Base-by-base conservation (phyloP, 2,797 vertebrate genomes). In the Coranthus polyacanthus region DNA sequence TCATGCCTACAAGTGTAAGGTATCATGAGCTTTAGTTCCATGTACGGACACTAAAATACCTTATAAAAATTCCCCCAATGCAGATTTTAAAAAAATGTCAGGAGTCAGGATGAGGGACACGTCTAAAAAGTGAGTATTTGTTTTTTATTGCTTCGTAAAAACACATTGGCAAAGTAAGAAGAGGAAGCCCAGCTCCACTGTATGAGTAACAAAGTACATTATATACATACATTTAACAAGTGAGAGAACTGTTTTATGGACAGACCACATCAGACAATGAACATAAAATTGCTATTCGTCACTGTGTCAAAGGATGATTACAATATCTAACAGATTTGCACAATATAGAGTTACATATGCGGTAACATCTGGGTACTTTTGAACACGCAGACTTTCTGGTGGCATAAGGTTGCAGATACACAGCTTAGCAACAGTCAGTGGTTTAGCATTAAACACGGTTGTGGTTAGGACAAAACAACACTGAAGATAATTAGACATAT, bases 251-350 rank as follows among this genome's bases (percentile, higher is more conserved):
- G 16, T 5, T 34, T 18, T 12, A 41, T 29, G 21, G 17, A 29
- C 22, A 50, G 29, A 26, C 4, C 21, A 32, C 21, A 18, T 32
- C 26, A 50, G 24, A 26, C 18, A 36, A 4, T 13, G 11, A 51
- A 22, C 22, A 57, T 29, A 54, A 22, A 47, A 26, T 29, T 16
- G 24, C 39, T 24, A 32, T 12, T 3, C 29, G 54, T 12, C 54
- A 32, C 18, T 16, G 54, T 43, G 52, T 54, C 20, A 57, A 57
- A 57, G 6, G 26, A 29, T 7, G 12, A 18, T 15, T 13, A 36
- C 11, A 43, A 42, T 57, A 38, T 52, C 20, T 16, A 36, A 63
- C 49, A 63, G 52, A 63, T 78, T 78, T 55, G 22, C 59, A 78
- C 58, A 38, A 49, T 68, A 50, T 64, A 53, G 29, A 17, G 43